These are phyloP conservation scores for Clarias magur DNA, from an alignment of 2,113 vertebrate genomes.

Conservation along the genomic window DNA sequence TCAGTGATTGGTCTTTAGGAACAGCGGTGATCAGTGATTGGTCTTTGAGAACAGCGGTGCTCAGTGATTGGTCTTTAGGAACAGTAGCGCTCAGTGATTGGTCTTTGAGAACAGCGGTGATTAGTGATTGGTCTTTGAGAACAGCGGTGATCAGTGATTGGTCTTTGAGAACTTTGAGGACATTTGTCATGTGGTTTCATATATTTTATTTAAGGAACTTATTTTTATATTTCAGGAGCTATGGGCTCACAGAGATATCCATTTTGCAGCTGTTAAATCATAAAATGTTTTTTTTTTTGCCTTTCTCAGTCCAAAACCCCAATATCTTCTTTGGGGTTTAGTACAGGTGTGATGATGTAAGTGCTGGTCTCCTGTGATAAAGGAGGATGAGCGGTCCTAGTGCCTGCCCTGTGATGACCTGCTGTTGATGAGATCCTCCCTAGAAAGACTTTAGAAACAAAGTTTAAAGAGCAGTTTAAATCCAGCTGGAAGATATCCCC, in stretches of 20 bases:
- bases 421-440: background rate
- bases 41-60: background rate
- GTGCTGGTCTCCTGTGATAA: background rate
- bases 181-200: background rate
- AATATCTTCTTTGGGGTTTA: background rate
- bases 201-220: background rate
- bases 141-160: background rate
- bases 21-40: background rate
- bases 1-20: background rate
- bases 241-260: background rate
- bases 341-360: background rate
- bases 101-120: background rate
- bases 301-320: background rate
- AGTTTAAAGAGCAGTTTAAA: constrained; percentile 4
- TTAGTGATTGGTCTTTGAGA: background rate
- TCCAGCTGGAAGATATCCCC: background rate
- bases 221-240: background rate
- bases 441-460: background rate
- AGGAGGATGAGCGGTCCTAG: background rate
- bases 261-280: background rate
- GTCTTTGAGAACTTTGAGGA: too few relatives aligned
- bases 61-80: background rate
- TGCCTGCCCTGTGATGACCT: background rate
- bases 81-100: background rate
- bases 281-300: too few relatives aligned